phyloP scores from a whole-genome alignment of 2,113 vertebrate species.

The Brachypteracias leptosomus region DNA sequence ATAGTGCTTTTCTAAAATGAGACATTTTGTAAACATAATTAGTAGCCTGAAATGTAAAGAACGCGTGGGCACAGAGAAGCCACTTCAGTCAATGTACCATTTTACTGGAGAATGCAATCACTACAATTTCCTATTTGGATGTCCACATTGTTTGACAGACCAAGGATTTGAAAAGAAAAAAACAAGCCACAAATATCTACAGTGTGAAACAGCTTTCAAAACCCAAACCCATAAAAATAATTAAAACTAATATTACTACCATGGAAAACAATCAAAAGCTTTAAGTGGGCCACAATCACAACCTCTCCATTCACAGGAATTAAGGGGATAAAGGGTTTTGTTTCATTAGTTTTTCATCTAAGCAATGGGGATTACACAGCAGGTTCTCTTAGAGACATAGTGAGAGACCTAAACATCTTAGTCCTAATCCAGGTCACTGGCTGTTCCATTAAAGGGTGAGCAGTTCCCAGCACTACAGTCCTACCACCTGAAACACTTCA shows the following conservation, averaged over 20 bases:
- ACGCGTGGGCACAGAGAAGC: conserved; percentile 53
- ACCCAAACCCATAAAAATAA: background rate
- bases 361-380: conserved; percentile 59
- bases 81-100: conserved; percentile 19
- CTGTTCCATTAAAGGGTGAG: background rate
- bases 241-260: background rate
- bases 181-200: background rate
- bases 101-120: conserved; percentile 42
- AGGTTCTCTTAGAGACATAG: background rate
- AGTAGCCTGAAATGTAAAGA: conserved; percentile 82
- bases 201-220: background rate
- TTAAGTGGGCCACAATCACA: background rate
- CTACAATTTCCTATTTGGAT: conserved; percentile 24
- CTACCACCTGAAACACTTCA: background rate
- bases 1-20: conserved; percentile 77
- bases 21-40: conserved; percentile 94
- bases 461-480: background rate
- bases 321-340: conserved; percentile 50
- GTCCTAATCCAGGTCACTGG: conserved; percentile 23
- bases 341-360: conserved; percentile 61
- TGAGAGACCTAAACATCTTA: background rate
- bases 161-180: background rate
- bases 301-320: conserved; percentile 13
- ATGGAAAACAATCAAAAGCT: background rate
- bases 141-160: conserved; percentile 25